Conservation (phyloP, 2,888 invertebrate species). For the Cylindroiulus punctatus region DNA sequence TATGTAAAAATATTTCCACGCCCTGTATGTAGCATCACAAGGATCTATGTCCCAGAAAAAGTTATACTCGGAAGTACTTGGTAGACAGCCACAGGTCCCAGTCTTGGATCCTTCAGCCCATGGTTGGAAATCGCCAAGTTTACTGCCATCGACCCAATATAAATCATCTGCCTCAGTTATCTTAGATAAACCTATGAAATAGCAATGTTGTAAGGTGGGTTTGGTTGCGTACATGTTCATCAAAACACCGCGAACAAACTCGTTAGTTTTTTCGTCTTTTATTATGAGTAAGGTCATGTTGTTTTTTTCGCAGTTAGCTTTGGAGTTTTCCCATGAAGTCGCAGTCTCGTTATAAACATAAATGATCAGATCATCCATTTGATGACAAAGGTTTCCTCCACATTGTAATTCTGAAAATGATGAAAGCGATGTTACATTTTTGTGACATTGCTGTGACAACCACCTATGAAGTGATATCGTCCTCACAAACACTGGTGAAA, state of each 20-base stretch:
- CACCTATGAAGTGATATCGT: too few species aligned
- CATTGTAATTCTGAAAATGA: neutral
- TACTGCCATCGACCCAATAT: too few species aligned
- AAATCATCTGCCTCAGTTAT: too few species aligned
- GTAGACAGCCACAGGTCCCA: too few species aligned
- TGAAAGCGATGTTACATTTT: too few species aligned
- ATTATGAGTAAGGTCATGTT: neutral
- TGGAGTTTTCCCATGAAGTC: neutral
- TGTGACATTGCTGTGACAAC: too few species aligned
- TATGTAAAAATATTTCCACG: too few species aligned
- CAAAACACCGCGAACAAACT: neutral
- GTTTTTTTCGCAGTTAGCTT: neutral
- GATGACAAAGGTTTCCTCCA: neutral
- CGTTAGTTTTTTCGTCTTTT: neutral
- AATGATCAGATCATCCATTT: neutral
- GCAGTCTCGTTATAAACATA: neutral
- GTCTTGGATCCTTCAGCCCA: too few species aligned
- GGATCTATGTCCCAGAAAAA: too few species aligned
- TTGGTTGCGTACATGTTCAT: neutral
- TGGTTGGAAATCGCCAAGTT: too few species aligned
- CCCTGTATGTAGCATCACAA: too few species aligned
- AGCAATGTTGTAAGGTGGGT: neutral
- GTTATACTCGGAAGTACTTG: too few species aligned
- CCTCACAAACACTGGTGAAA: neutral
- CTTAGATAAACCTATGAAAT: neutral